These are phyloP conservation scores for Tichodroma muraria DNA, from an alignment of 2,113 vertebrate species.

Conservation along the genomic window DNA sequence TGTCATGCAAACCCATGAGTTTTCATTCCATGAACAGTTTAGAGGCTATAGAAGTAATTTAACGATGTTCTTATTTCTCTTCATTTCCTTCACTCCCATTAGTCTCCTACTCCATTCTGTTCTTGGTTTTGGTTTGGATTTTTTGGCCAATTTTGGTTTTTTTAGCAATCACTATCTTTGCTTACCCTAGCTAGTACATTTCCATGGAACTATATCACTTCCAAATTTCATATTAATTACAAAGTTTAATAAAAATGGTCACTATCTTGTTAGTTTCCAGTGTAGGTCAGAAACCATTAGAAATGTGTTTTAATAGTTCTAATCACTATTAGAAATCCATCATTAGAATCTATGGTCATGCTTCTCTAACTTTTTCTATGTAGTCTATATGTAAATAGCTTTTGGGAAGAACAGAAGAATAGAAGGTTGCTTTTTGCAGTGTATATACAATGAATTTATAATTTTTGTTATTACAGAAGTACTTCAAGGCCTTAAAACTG, in stretches of 20 bases:
- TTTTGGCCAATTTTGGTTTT: background rate
- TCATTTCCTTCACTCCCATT: background rate
- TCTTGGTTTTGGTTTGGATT: background rate
- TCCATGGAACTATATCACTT: background rate
- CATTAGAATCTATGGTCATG: background rate
- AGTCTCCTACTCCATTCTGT: background rate
- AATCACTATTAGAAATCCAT: background rate
- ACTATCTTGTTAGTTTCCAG: background rate
- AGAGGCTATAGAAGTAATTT: background rate
- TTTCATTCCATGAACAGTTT: background rate
- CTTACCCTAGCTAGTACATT: background rate
- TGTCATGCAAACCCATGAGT: background rate
- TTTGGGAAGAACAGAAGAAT: background rate
- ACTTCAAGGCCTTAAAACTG: background rate
- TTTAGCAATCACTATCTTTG: background rate
- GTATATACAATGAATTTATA: background rate
- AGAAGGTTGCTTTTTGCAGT: background rate
- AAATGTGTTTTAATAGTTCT: background rate
- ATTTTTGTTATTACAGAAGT: background rate
- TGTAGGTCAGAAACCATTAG: background rate
- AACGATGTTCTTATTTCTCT: background rate
- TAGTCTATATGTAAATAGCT: background rate
- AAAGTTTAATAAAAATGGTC: background rate
- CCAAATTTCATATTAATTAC: background rate
- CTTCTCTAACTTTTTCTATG: background rate